These are phyloP conservation scores for Dascyllus trimaculatus DNA, from an alignment of 2,113 vertebrate genomes.

Conservation along the genomic window DNA sequence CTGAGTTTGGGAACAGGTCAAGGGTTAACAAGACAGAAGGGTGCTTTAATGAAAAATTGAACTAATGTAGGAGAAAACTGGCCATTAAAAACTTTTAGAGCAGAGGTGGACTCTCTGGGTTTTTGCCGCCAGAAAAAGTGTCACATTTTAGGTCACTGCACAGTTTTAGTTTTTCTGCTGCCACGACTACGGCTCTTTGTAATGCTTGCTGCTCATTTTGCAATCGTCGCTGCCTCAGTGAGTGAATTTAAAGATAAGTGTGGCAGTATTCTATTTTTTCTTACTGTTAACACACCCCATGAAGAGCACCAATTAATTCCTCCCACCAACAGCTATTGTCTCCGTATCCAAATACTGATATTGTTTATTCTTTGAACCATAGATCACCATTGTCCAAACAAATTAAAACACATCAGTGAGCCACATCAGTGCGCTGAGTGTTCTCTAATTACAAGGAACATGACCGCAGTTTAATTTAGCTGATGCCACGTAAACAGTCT, in stretches of 20 bases:
- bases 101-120: neutral
- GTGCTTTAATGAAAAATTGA: neutral
- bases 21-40: conserved; percentile 10
- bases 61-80: conserved; percentile 20
- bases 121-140: neutral
- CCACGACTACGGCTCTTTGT: neutral
- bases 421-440: no score
- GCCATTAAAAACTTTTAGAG: neutral
- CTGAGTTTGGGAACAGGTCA: conserved; percentile 50
- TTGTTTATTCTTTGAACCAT: neutral
- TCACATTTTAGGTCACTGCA: neutral
- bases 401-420: no score
- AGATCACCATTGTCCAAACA: no score
- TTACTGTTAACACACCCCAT: neutral
- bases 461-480: no score
- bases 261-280: neutral
- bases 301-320: neutral
- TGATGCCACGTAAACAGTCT: no score
- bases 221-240: neutral
- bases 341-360: neutral
- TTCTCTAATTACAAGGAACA: no score
- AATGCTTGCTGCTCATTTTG: neutral
- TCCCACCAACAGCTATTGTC: neutral
- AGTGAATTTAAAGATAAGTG: neutral
- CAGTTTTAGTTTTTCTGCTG: neutral